Evolutionary conservation across 1,140 invertebrate genomes (phyloP).

Genomic region (Rhynchophorus ferrugineus): DNA sequence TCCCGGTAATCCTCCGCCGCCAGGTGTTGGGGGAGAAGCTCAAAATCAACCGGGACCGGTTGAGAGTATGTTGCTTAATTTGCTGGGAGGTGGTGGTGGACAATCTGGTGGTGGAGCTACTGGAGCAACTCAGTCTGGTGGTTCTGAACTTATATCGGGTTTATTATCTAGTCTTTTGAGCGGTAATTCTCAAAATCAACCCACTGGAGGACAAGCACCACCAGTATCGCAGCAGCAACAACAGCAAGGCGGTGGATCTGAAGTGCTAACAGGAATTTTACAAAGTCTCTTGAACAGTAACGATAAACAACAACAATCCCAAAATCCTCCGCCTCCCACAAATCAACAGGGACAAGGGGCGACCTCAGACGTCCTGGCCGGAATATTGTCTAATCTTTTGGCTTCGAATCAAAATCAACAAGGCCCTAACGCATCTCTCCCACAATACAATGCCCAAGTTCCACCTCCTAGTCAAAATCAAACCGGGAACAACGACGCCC

Average conservation of each 20-base stretch:
- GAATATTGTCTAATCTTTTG: slow-evolving; percentile 9
- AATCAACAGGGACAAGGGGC: background rate
- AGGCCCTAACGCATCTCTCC: background rate
- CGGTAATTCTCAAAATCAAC: background rate
- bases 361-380: slow-evolving; percentile 5
- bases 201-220: background rate
- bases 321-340: background rate
- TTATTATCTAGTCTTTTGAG: slow-evolving; percentile 15
- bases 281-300: slow-evolving; percentile 5
- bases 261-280: slow-evolving; percentile 16
- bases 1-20: slow-evolving; percentile 3
- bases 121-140: slow-evolving; percentile 6
- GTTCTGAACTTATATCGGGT: slow-evolving; percentile 17
- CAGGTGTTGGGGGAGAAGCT: background rate
- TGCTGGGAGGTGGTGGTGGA: slow-evolving; percentile 5
- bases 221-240: background rate
- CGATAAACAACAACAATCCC: slow-evolving; percentile 8
- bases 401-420: slow-evolving; percentile 11
- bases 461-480: background rate
- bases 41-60: slow-evolving; percentile 3
- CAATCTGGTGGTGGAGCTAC: background rate
- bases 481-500: too few relatives aligned
- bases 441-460: background rate
- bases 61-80: slow-evolving; percentile 6
- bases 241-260: slow-evolving; percentile 7